Conservation (phyloP, 53 echinoderm and acorn worm genomes). For the Paracentrotus lividus region DNA sequence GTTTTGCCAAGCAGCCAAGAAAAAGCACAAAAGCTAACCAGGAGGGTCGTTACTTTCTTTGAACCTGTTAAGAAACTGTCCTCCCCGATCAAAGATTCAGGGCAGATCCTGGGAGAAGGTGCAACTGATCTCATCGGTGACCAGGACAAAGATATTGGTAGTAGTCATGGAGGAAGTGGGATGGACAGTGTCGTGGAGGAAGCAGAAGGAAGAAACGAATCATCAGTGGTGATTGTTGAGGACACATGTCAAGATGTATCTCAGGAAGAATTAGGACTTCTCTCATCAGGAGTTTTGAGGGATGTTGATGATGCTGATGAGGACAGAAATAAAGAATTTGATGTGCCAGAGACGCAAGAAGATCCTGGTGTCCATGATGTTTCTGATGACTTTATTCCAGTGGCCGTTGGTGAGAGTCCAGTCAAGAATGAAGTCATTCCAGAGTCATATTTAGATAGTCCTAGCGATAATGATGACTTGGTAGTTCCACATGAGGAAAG, state of each 20-base stretch:
- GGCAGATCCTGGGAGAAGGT: constrained; percentile 1
- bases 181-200: neutral
- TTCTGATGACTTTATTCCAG: constrained; percentile 59
- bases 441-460: constrained; percentile 39
- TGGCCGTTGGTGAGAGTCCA: constrained; percentile 30
- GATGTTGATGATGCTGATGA: constrained; percentile 16
- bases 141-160: neutral
- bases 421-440: neutral
- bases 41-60: constrained; percentile 59
- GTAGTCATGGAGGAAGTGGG: neutral
- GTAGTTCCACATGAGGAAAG: constrained; percentile 1
- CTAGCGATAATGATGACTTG: constrained; percentile 8
- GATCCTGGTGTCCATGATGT: neutral
- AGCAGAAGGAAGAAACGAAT: neutral
- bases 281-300: neutral
- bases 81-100: constrained; percentile 62
- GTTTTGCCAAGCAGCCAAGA: constrained; percentile 29
- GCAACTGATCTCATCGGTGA: neutral
- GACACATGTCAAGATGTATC: constrained; percentile 44
- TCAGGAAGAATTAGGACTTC: neutral
- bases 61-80: constrained; percentile 53
- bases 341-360: constrained; percentile 65
- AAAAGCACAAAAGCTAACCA: neutral
- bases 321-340: constrained; percentile 51
- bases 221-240: constrained; percentile 45